phyloP scores from a whole-genome alignment of 2,113 vertebrate genomes.

The Tympanuchus pallidicinctus region DNA sequence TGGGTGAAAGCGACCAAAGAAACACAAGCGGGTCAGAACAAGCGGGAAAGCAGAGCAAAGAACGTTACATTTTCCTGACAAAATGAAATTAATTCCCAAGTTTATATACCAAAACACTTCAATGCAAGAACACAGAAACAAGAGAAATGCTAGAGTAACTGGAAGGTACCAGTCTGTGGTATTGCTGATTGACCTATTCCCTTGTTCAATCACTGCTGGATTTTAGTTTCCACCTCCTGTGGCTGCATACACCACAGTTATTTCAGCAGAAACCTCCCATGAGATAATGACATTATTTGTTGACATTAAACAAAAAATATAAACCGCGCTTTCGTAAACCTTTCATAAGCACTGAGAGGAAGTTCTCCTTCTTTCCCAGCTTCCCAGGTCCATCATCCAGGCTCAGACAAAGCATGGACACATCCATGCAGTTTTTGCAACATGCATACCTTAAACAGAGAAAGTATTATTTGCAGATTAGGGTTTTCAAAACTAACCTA shows the following conservation, averaged over 20 bases:
- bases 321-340: background rate
- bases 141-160: background rate
- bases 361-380: background rate
- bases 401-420: background rate
- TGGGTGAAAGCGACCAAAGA: background rate
- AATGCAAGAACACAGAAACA: background rate
- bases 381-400: background rate
- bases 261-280: background rate
- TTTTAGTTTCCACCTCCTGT: background rate
- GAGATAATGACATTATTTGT: background rate
- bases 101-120: background rate
- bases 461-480: background rate
- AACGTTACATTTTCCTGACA: accelerated
- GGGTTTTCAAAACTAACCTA: background rate
- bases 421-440: background rate
- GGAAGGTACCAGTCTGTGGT: background rate
- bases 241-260: background rate
- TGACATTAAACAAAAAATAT: background rate
- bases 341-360: background rate
- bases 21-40: background rate
- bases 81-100: background rate
- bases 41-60: background rate
- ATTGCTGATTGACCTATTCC: background rate
- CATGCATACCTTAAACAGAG: background rate
- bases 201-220: background rate